These are phyloP conservation scores for Manis pentadactyla DNA, from an alignment of 2,797 vertebrate genomes.

Conservation along the genomic window DNA sequence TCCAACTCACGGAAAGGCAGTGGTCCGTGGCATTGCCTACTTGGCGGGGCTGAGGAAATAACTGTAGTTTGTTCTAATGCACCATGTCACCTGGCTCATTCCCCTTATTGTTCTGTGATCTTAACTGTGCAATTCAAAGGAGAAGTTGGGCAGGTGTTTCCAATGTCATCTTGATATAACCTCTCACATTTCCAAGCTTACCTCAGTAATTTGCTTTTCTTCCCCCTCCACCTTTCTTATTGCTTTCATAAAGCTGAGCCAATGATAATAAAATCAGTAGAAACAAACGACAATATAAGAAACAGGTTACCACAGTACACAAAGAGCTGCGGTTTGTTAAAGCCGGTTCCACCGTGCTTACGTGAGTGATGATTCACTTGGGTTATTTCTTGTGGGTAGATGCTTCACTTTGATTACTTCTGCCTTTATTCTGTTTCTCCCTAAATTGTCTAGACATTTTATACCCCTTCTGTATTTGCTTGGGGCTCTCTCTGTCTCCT, in stretches of 20 bases:
- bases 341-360: neutral
- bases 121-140: conserved; percentile 69
- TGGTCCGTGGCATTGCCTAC: conserved; percentile 57
- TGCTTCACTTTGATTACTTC: neutral
- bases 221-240: neutral
- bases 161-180: conserved; percentile 58
- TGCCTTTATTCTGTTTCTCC: neutral
- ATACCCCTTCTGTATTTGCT: neutral
- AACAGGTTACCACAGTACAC: neutral
- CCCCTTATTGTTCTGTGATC: conserved; percentile 72
- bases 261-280: conserved; percentile 63
- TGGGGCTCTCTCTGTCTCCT: neutral
- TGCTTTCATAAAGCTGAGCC: conserved; percentile 48
- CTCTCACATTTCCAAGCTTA: conserved; percentile 42
- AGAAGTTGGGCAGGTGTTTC: conserved; percentile 22
- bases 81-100: conserved; percentile 71
- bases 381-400: neutral
- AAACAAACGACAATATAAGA: neutral
- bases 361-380: neutral
- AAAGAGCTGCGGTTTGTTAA: neutral
- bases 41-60: conserved; percentile 65
- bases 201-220: conserved; percentile 12
- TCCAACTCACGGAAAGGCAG: conserved; percentile 50
- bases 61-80: conserved; percentile 62
- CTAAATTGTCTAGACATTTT: neutral